These are phyloP conservation scores for Acanthiza pusilla DNA, from an alignment of 2,797 vertebrate genomes.

Conservation along the genomic window DNA sequence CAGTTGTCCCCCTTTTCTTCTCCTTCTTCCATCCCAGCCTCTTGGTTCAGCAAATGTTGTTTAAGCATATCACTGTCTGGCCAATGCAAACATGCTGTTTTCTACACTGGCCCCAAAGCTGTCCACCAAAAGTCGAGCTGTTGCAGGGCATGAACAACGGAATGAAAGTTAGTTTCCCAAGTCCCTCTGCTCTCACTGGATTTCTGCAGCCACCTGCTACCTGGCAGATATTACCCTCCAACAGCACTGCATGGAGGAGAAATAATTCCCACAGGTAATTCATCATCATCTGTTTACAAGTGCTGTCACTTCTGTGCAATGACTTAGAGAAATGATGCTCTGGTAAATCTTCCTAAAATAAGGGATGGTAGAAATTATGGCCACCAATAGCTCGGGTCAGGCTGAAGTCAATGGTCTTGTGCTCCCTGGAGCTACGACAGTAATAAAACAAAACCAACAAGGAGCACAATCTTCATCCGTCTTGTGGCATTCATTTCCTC, in stretches of 20 bases:
- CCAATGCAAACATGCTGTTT: not conserved
- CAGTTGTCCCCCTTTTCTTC: not conserved
- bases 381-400: not conserved
- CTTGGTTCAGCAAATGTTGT: not conserved
- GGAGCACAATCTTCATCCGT: not conserved
- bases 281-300: not conserved
- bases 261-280: not conserved
- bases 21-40: not conserved
- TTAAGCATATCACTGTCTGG: not conserved
- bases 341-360: not conserved
- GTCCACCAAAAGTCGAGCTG: not conserved
- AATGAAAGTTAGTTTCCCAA: not conserved
- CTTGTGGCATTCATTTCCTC: not conserved
- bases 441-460: not conserved
- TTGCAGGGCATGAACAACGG: not conserved
- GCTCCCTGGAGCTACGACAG: not conserved
- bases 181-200: not conserved
- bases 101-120: not conserved
- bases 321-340: not conserved
- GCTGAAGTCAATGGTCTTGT: not conserved
- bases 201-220: not conserved
- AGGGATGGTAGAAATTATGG: not conserved
- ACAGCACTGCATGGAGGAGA: not conserved
- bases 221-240: not conserved
- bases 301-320: not conserved